phyloP scores from a whole-genome alignment of 2,113 vertebrate genomes.

The Pseudorhombus dupliciocellatus region DNA sequence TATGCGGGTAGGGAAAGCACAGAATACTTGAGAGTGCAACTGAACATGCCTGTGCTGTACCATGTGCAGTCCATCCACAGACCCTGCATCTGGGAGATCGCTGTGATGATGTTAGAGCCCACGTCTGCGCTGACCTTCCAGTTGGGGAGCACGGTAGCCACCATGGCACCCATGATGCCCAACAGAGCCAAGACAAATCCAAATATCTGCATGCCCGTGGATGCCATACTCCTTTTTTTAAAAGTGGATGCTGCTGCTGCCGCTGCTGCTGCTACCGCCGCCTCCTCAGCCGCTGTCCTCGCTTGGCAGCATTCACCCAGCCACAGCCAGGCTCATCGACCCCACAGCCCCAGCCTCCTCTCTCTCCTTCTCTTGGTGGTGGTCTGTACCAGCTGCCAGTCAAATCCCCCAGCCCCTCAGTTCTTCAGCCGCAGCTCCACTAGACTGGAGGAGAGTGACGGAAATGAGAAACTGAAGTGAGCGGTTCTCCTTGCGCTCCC shows the following conservation, averaged over 20 bases:
- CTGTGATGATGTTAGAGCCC: conserved; percentile 92
- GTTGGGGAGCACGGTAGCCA: conserved; percentile 91
- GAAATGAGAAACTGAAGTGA: conserved; percentile 68
- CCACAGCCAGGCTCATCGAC: conserved; percentile 61
- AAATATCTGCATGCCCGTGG: conserved; percentile 90
- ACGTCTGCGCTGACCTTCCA: conserved; percentile 92
- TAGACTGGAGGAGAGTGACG: conserved; percentile 68
- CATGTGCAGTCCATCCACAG: conserved; percentile 99
- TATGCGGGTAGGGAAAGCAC: conserved; percentile 89
- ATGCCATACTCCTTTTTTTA: conserved; percentile 84
- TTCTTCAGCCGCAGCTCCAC: conserved; percentile 70
- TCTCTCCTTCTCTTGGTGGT: conserved; percentile 40
- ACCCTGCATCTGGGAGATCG: conserved; percentile 92
- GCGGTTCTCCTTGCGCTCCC: conserved; percentile 30
- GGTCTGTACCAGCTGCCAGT: conserved; percentile 62
- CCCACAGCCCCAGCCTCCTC: conserved; percentile 73
- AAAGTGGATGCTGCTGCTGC: conserved; percentile 18
- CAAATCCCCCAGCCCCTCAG: conserved; percentile 61
- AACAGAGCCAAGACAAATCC: conserved; percentile 89
- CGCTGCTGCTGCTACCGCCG: conserved; percentile 33
- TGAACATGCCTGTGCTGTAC: conserved; percentile 98
- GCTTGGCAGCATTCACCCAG: conserved; percentile 76
- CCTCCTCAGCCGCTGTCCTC: conserved; percentile 62
- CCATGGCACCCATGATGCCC: conserved; percentile 87
- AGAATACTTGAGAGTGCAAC: conserved; percentile 91